Evolutionary conservation across 2,797 vertebrate species (phyloP).

Genomic region (Microcaecilia unicolor): DNA sequence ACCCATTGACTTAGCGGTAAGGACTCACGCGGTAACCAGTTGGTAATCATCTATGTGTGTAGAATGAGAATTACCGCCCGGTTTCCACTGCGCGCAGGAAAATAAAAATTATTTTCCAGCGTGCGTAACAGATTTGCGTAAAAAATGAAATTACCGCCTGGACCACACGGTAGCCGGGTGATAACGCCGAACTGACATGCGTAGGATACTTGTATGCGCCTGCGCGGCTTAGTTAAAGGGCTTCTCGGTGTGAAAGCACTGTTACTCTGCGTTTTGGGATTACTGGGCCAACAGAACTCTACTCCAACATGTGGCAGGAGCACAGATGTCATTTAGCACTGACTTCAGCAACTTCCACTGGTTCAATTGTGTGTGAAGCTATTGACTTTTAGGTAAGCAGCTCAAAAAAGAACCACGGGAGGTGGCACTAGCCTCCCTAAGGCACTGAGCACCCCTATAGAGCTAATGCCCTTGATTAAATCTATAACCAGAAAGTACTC

Average conservation of each 20-base stretch:
- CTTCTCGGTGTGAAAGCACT: not conserved
- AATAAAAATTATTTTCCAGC: no score
- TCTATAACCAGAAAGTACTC: slow-evolving; percentile 12
- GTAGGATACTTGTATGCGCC: no score
- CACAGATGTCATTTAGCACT: slow-evolving; percentile 1
- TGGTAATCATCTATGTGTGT: no score
- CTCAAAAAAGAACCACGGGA: slow-evolving; percentile 5
- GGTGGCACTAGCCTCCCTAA: slow-evolving; percentile 8
- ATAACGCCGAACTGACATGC: no score
- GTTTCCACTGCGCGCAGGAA: no score
- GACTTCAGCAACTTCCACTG: slow-evolving; percentile 19
- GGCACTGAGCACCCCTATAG: slow-evolving; percentile 2
- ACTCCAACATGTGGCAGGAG: slow-evolving; percentile 15
- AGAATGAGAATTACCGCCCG: no score
- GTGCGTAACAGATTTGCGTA: no score
- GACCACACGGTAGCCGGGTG: no score
- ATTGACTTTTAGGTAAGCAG: slow-evolving; percentile 8
- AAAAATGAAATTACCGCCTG: no score
- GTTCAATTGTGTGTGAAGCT: slow-evolving; percentile 9
- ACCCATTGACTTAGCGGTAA: no score
- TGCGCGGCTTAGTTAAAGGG: no score
- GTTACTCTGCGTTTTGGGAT: not conserved
- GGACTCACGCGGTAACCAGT: no score
- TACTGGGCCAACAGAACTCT: not conserved
- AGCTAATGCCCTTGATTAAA: slow-evolving; percentile 17